Evolutionary conservation across 2,113 vertebrate species (phyloP), one percentile per base, ranked within the genome.

Genomic region (Strix aluco): DNA sequence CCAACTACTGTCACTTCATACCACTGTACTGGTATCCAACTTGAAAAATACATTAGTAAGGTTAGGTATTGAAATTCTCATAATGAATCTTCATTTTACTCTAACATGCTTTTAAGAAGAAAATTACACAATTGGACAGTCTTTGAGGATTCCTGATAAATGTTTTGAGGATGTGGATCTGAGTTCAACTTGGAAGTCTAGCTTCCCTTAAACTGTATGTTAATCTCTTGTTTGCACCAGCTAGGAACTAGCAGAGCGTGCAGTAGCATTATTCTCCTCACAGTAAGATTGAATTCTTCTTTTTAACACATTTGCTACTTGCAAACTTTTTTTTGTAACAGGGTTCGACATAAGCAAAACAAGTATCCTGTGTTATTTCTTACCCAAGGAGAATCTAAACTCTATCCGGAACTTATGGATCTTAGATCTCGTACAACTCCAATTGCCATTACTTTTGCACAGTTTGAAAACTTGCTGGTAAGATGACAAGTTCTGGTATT

Each of bases 331-430:
- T 25, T 72, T 52, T 57, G 38, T 23, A 85, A n/a, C 92, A 99
- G 99, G 99, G 98, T 99, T 92, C 98, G 99, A 18, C 98, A 98
- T 12, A 99, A 99, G 96, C 99, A 99, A 80, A 99, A 99, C 97
- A 99, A 99, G 96, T 99, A 99, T 78, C 99, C 99, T 42, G 99
- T 99, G 97, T 98, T 99, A 59, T 99, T 99, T 96, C 98, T 99
- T 88, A 99, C 99, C 81, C 99, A 99, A 98, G 99, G 99, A 46
- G 98, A 99, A 86, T 99, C 99, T 20, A 95, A 98, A 2, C 96
- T 97, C 83, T 99, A 99, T 55, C 99, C 99, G 32, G 99, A 99
- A 92, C 96, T 99, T 19, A 99, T 99, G 99, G 99, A 99, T 97
- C 98, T 99, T 72, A 97, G 99, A 78, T 99, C 98, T 96, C 99